Percentiles rank a stretch among this genome's conserved stretches.
Evolutionary conservation across 2,888 invertebrate species (phyloP).

Genomic region (Pharmacophagus antenor): DNA sequence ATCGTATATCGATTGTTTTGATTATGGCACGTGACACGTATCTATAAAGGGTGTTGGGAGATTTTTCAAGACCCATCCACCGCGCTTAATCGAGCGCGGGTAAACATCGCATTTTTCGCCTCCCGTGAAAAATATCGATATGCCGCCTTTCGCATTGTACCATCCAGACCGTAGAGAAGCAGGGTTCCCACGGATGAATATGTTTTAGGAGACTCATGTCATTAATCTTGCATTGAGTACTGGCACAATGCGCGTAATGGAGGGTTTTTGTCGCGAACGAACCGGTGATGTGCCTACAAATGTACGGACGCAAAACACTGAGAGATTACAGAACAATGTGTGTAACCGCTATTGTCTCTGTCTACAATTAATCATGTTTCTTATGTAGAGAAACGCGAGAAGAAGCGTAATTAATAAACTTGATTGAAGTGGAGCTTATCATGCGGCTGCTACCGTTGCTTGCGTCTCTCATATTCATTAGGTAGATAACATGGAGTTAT

Average conservation of each 20-base stretch:
- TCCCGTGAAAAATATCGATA: slow-evolving; percentile 67
- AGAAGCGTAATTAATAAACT: slow-evolving; percentile 37
- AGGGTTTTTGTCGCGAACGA: slow-evolving; percentile 60
- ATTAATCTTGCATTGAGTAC: slow-evolving; percentile 77
- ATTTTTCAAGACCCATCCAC: slow-evolving; percentile 70
- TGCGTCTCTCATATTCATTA: slow-evolving; percentile 33
- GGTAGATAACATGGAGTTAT: slow-evolving; percentile 21
- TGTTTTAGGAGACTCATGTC: slow-evolving; percentile 62
- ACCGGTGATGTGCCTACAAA: slow-evolving; percentile 51
- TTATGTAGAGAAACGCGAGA: slow-evolving; percentile 32
- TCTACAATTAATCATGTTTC: slow-evolving; percentile 53
- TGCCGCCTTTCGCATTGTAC: slow-evolving; percentile 51
- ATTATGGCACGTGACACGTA: slow-evolving; percentile 53
- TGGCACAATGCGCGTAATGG: slow-evolving; percentile 67
- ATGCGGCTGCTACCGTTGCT: slow-evolving; percentile 31
- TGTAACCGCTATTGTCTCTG: slow-evolving; percentile 53
- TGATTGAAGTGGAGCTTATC: slow-evolving; percentile 34
- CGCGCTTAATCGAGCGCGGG: slow-evolving; percentile 74
- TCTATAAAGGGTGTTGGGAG: slow-evolving; percentile 53
- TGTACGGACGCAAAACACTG: slow-evolving; percentile 43
- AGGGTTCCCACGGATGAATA: slow-evolving; percentile 67
- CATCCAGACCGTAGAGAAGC: slow-evolving; percentile 47
- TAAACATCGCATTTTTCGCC: slow-evolving; percentile 76
- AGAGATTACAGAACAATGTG: slow-evolving; percentile 47
- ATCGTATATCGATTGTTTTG: slow-evolving; percentile 21